These are phyloP conservation scores for Athripsodes cinereus DNA, from an alignment of 2,888 invertebrate species.

Conservation along the genomic window DNA sequence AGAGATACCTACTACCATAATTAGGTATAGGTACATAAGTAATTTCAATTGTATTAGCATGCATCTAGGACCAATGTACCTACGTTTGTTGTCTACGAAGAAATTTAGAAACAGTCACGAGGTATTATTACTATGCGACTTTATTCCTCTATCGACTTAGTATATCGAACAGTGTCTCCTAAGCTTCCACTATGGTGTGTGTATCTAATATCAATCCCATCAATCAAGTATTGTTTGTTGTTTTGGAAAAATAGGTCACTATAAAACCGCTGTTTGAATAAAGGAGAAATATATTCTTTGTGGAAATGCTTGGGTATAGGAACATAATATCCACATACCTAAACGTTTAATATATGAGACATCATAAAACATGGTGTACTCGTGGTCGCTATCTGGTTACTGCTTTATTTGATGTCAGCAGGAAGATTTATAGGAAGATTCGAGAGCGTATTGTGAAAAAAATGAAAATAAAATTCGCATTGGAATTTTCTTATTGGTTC, in stretches of 20 bases:
- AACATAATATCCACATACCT: not conserved
- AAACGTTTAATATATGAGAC: constrained; percentile 1
- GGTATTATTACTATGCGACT: not conserved
- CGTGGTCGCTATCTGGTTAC: constrained; percentile 1
- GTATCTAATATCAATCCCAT: not conserved
- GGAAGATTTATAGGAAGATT: not conserved
- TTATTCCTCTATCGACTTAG: not conserved
- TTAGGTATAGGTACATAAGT: too few relatives aligned
- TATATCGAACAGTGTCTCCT: not conserved
- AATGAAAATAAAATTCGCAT: not conserved
- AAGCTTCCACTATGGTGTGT: not conserved
- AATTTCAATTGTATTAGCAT: too few relatives aligned
- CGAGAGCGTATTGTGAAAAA: not conserved
- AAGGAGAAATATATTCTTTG: not conserved
- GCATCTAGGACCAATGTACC: too few relatives aligned
- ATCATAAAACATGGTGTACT: not conserved
- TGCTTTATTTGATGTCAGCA: not conserved
- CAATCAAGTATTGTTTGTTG: not conserved
- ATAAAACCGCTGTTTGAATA: not conserved
- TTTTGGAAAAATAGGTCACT: not conserved
- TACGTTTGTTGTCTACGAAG: too few relatives aligned
- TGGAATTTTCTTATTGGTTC: too few relatives aligned
- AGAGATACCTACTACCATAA: too few relatives aligned
- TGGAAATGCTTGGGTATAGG: not conserved
- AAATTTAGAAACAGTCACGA: too few relatives aligned